phyloP scores from a whole-genome alignment of 1,140 invertebrate genomes.

The Alviniconcha marisindica region DNA sequence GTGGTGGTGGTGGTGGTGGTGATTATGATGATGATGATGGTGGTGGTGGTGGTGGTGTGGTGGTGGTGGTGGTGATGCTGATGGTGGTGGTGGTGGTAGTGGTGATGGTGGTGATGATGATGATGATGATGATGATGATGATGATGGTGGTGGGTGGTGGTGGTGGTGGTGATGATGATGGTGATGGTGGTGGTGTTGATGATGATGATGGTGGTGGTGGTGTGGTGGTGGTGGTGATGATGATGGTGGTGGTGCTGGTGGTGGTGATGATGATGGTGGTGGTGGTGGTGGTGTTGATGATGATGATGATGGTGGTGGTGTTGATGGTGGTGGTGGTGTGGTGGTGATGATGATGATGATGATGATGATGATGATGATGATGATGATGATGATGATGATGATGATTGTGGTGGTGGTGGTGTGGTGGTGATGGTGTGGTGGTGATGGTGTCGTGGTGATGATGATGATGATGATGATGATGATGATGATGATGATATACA shows the following conservation, averaged over 20 bases:
- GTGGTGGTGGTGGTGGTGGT: conserved; percentile 40
- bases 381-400: neutral
- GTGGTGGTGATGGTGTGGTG: neutral
- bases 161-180: no score
- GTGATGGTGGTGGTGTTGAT: no score
- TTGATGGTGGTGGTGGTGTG: neutral
- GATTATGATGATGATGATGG: conserved; percentile 41
- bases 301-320: neutral
- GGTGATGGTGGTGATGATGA: conserved; percentile 35
- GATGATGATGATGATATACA: neutral
- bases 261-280: neutral
- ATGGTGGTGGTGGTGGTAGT: conserved; percentile 36
- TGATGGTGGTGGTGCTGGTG: no score
- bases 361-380: neutral
- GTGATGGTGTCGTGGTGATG: neutral
- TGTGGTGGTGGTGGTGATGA: no score
- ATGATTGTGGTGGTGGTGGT: neutral
- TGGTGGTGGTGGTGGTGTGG: conserved; percentile 33
- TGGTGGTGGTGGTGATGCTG: conserved; percentile 18
- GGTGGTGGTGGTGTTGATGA: no score
- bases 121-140: conserved; percentile 37
- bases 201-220: no score
- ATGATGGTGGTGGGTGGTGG: conserved; percentile 30
- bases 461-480: neutral
- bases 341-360: no score